These are phyloP conservation scores for Oligia latruncula DNA, from an alignment of 2,888 invertebrate genomes.

Conservation along the genomic window DNA sequence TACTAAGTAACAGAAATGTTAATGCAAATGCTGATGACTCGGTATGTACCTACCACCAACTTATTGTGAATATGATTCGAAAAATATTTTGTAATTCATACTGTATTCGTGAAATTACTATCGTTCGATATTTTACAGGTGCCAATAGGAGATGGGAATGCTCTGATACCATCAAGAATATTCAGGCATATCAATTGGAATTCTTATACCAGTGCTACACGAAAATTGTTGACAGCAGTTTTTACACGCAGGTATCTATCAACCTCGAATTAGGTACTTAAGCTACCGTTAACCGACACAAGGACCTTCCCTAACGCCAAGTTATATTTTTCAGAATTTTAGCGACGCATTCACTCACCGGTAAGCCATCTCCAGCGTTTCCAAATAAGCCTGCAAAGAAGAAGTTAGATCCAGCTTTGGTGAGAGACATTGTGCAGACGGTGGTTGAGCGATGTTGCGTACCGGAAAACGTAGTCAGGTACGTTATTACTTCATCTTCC, in stretches of 20 bases:
- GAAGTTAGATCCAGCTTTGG: constrained; percentile 83
- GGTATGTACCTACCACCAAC: constrained; percentile 41
- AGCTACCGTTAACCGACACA: no score
- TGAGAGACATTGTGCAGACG: constrained; percentile 88
- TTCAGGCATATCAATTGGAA: constrained; percentile 86
- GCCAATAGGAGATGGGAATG: constrained; percentile 74
- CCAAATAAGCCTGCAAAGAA: constrained; percentile 81
- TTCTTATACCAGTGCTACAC: constrained; percentile 86
- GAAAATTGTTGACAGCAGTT: constrained; percentile 85
- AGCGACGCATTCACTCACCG: constrained; percentile 90
- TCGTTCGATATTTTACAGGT: constrained; percentile 62
- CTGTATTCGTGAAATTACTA: background rate
- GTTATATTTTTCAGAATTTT: constrained; percentile 77
- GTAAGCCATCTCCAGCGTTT: constrained; percentile 90
- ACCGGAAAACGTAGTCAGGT: constrained; percentile 78
- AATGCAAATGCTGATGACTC: constrained; percentile 57
- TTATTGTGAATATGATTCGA: background rate
- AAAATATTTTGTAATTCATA: background rate
- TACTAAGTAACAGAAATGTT: constrained; percentile 55
- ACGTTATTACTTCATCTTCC: background rate
- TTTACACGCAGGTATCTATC: constrained; percentile 81
- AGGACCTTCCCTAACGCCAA: background rate
- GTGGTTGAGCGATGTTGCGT: constrained; percentile 82
- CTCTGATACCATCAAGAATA: constrained; percentile 72
- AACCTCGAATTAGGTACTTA: background rate